These are phyloP conservation scores for Myopa tessellatipennis DNA, from an alignment of 2,888 invertebrate genomes.

Conservation along the genomic window DNA sequence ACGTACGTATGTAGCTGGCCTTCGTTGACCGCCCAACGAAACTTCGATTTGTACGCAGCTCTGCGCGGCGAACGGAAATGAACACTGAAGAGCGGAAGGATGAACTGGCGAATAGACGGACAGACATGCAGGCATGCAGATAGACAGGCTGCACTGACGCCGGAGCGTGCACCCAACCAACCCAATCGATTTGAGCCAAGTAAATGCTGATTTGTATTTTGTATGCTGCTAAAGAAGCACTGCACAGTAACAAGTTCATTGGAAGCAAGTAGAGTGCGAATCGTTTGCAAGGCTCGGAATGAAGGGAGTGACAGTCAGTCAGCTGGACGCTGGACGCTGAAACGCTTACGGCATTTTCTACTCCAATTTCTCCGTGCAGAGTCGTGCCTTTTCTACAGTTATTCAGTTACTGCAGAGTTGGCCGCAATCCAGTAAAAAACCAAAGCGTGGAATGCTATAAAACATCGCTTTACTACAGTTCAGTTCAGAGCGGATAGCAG, in stretches of 20 bases:
- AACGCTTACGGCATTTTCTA: neutral
- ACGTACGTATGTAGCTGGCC: neutral
- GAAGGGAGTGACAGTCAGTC: neutral
- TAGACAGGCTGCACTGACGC: neutral
- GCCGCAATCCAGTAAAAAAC: neutral
- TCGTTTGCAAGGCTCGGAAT: neutral
- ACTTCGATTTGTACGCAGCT: neutral
- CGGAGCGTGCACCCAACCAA: neutral
- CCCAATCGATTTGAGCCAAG: neutral
- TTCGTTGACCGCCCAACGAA: neutral
- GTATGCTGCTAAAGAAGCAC: neutral
- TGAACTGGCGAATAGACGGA: neutral
- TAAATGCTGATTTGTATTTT: neutral
- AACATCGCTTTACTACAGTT: neutral
- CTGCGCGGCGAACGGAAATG: slow-evolving; percentile 6
- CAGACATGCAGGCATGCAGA: neutral
- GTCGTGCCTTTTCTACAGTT: neutral
- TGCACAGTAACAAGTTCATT: neutral
- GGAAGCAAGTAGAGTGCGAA: neutral
- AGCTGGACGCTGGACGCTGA: neutral
- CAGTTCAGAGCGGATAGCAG: neutral
- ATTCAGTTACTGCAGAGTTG: slow-evolving; percentile 1
- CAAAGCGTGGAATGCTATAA: neutral
- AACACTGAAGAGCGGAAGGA: neutral
- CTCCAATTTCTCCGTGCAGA: neutral